Base-by-base conservation (phyloP, 1,140 invertebrate genomes). In the Drosophila oshimai region DNA sequence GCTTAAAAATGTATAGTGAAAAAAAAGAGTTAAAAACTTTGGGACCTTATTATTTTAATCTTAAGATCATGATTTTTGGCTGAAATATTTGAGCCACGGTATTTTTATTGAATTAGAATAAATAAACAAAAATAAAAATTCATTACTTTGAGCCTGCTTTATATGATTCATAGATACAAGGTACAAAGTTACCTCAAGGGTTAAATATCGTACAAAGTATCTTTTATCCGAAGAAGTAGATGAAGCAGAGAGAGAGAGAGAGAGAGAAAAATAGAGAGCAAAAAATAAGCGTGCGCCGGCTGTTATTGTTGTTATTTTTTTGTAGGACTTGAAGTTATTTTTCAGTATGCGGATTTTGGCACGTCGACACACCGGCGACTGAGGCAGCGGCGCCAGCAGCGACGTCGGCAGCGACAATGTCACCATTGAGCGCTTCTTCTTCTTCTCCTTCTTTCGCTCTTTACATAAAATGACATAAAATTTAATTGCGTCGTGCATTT, bases 341-440 rank as follows among this genome's bases (percentile, higher is more conserved):
- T 53, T 31, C 34, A 7, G 62, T 84, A 84, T 84, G 79, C 62
- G 69, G 62, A 70, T 83, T 83, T 83, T 61, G 64, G 74, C 74
- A 84, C 79, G 79, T 78, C 79, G 62, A n/a, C 79, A 83, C 36
- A 33, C 60, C 57, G 33, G 24, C 45, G 33, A 36, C 50, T 31
- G 45, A 17, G 50, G 20, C 44, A 24, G 20, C 61, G 34, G 13
- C 47, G 36, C n/a, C 7, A 4, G n/a, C 17, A 26, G 46, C 17
- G 42, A 4, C 24, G 12, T 4, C 18, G 45, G 37, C 58, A 71
- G 46, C 28, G 46, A 42, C 24, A 10, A 22, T 7, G 28, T 33
- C 45, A n/a, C n/a, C n/a, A n/a, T n/a, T n/a, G 24, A 41, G 24
- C n/a, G 31, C 31, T 29, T 37, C 18, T 22, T 28, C 50, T 15